Percentiles rank a stretch among this genome's conserved stretches.
phyloP scores from a whole-genome alignment of 2,797 vertebrate genomes.

The Gymnothorax reevesii region DNA sequence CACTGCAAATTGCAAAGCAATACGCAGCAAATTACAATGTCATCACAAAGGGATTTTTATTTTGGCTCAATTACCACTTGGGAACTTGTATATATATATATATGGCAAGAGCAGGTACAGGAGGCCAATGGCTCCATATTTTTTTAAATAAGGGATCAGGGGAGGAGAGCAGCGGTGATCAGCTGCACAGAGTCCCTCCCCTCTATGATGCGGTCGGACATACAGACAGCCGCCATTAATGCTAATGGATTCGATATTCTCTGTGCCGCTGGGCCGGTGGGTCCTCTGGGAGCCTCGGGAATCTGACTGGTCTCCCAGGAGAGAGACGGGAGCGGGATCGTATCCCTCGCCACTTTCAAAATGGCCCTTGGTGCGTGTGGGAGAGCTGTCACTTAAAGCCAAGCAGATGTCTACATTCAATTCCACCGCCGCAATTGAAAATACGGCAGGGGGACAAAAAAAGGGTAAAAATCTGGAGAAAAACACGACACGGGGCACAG shows the following conservation, averaged over 20 bases:
- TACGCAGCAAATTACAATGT: too few relatives aligned
- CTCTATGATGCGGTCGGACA: constrained; percentile 57
- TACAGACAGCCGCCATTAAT: constrained; percentile 52
- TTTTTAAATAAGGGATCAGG: neutral
- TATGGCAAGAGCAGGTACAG: neutral
- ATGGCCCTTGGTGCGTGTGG: constrained; percentile 22
- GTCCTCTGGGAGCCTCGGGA: constrained; percentile 24
- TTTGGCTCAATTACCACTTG: neutral
- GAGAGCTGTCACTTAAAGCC: constrained; percentile 39
- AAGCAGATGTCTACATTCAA: constrained; percentile 53
- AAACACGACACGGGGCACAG: neutral
- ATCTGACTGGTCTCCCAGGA: constrained; percentile 28
- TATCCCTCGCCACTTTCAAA: constrained; percentile 25
- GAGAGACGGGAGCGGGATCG: constrained; percentile 32
- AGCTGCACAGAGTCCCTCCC: constrained; percentile 27
- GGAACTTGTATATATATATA: neutral
- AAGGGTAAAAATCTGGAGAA: neutral
- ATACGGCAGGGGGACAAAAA: neutral
- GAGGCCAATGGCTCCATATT: neutral
- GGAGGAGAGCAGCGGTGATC: constrained; percentile 27
- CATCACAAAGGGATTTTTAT: too few relatives aligned
- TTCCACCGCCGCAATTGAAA: constrained; percentile 35
- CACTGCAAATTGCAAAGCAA: too few relatives aligned
- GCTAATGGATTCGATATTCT: constrained; percentile 57
- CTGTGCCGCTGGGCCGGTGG: constrained; percentile 41